Percentiles rank a stretch among this genome's conserved stretches.
phyloP scores from a whole-genome alignment of 1,140 invertebrate genomes.

The Diachasmimorpha longicaudata region DNA sequence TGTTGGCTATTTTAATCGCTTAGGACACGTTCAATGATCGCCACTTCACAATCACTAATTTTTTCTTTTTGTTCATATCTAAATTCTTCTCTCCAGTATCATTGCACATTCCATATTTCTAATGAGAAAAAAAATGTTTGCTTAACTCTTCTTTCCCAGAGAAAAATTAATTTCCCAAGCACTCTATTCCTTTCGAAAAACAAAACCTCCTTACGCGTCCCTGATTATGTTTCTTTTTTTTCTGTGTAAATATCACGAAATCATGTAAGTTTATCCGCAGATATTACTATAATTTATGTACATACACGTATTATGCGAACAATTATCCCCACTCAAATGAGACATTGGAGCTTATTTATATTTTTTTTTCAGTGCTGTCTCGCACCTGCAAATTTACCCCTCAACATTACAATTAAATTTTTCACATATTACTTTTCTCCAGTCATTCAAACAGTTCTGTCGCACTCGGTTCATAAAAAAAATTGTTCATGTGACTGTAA shows the following conservation, averaged over 20 bases:
- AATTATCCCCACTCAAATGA: background rate
- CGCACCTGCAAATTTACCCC: background rate
- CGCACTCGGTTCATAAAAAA: constrained; percentile 32
- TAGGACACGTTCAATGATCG: background rate
- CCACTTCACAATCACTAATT: background rate
- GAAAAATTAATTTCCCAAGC: background rate
- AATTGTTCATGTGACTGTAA: constrained; percentile 47
- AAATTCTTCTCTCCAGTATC: background rate
- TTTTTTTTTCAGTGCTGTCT: background rate
- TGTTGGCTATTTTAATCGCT: background rate
- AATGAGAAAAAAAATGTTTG: background rate
- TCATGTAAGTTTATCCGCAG: constrained; percentile 28
- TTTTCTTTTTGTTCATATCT: background rate
- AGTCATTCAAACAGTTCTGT: constrained; percentile 29
- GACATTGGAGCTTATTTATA: background rate
- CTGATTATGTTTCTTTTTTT: constrained; percentile 55
- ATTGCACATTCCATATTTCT: constrained; percentile 16
- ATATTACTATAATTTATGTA: constrained; percentile 17
- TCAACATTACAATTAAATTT: constrained; percentile 11
- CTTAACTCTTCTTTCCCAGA: background rate
- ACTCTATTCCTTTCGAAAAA: background rate
- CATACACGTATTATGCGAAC: constrained; percentile 8
- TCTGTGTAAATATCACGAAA: constrained; percentile 54
- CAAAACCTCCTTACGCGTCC: constrained; percentile 32
- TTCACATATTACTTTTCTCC: constrained; percentile 13